A percentile compares a stretch with the other conserved stretches of the same genome.
These are phyloP conservation scores for Caenorhabditis sinica DNA, from an alignment of 2,888 invertebrate genomes.

Conservation along the genomic window DNA sequence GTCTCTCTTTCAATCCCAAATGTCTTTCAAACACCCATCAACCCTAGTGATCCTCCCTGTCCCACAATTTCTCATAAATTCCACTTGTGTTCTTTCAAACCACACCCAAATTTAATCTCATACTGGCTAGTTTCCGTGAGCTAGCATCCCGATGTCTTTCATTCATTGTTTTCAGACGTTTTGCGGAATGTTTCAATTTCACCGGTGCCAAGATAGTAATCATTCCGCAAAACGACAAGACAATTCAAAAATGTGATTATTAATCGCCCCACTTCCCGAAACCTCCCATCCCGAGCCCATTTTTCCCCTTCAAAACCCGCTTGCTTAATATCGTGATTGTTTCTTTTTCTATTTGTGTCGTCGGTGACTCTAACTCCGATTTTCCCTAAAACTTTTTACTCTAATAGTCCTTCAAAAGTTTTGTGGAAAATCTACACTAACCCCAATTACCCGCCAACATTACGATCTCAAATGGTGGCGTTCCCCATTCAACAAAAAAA, in stretches of 20 bases:
- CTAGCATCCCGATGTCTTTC: constrained; percentile 50
- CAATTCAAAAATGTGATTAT: constrained; percentile 44
- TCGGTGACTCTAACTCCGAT: constrained; percentile 62
- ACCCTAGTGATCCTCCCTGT: constrained; percentile 48
- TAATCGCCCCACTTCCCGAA: constrained; percentile 22
- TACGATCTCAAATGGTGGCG: constrained; percentile 65
- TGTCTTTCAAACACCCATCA: constrained; percentile 48
- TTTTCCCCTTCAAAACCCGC: constrained; percentile 25
- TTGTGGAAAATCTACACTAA: constrained; percentile 20
- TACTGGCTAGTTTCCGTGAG: constrained; percentile 30
- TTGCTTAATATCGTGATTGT: constrained; percentile 53
- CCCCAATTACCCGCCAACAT: constrained; percentile 42
- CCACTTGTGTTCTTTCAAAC: constrained; percentile 41
- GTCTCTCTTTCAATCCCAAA: constrained; percentile 17
- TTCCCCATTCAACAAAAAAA: constrained; percentile 19
- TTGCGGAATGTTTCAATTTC: not conserved
- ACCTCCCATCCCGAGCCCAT: not conserved
- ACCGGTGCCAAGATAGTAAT: not conserved
- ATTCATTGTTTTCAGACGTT: not conserved
- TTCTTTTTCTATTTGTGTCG: constrained; percentile 33
- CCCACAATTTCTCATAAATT: constrained; percentile 9
- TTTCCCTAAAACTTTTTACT: constrained; percentile 22
- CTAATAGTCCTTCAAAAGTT: not conserved
- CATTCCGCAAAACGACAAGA: not conserved
- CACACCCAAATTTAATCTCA: constrained; percentile 42